These are phyloP conservation scores for Arctia plantaginis DNA, from an alignment of 2,888 invertebrate species.

Conservation along the genomic window DNA sequence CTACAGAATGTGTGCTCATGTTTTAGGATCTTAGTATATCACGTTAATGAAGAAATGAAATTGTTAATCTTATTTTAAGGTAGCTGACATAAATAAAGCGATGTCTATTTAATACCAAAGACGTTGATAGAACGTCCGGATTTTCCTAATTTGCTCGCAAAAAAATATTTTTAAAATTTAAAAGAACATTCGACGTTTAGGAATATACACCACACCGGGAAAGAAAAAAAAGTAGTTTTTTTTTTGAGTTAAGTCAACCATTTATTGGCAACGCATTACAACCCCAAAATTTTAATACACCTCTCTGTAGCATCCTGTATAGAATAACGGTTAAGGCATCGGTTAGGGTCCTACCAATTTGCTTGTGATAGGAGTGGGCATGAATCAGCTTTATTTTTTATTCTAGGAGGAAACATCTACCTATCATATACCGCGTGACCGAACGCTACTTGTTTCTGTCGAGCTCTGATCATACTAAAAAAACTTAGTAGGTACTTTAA, in stretches of 20 bases:
- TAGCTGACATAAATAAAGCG: not conserved
- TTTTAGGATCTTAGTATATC: not conserved
- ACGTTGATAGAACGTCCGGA: no score
- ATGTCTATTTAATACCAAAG: no score
- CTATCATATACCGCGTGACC: not conserved
- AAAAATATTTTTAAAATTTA: no score
- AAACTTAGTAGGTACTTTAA: not conserved
- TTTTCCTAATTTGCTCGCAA: no score
- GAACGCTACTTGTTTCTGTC: not conserved
- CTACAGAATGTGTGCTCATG: not conserved
- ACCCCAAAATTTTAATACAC: not conserved
- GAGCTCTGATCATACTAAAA: not conserved
- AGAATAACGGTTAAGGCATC: conserved; percentile 16
- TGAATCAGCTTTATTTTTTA: conserved; percentile 19
- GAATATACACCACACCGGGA: not conserved
- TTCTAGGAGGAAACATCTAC: not conserved
- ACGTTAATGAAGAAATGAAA: not conserved
- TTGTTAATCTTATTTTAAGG: not conserved
- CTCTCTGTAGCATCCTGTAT: not conserved
- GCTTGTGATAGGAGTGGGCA: not conserved
- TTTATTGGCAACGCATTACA: not conserved
- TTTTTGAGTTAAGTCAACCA: not conserved
- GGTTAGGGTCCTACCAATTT: conserved; percentile 1
- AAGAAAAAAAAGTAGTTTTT: not conserved
- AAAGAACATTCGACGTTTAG: not conserved